A percentile compares a stretch with the other conserved stretches of the same genome.
Conservation (phyloP, 2,888 invertebrate species). For the Papilio demoleus region DNA sequence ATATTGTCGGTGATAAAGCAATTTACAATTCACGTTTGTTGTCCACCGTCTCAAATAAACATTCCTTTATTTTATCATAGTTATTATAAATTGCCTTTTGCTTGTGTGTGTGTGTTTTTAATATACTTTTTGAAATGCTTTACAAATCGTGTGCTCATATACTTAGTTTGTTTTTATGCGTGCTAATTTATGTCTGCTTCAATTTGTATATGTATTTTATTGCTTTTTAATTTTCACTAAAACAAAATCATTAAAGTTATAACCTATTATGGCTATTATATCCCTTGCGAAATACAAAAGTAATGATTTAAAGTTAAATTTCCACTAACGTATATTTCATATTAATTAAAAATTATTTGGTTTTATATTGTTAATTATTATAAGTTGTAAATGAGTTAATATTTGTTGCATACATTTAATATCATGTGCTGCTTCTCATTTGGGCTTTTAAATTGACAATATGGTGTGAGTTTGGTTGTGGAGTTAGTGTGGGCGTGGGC, state of each 20-base stretch:
- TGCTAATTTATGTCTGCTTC: background rate
- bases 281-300: background rate
- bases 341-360: background rate
- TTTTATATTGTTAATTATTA: background rate
- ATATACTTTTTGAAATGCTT: background rate
- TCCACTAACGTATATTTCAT: background rate
- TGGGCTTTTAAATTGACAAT: conserved; percentile 76
- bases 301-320: background rate
- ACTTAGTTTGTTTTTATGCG: background rate
- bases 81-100: background rate
- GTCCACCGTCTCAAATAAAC: background rate
- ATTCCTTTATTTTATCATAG: conserved; percentile 1
- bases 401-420: background rate
- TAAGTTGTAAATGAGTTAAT: background rate
- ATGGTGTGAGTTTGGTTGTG: conserved; percentile 71
- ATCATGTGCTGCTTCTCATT: conserved; percentile 31
- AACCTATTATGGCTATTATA: background rate
- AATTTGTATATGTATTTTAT: background rate
- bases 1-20: conserved; percentile 73
- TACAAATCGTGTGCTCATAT: background rate
- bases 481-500: conserved; percentile 48
- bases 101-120: background rate
- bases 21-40: conserved; percentile 40
- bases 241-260: background rate
- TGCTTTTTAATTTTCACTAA: background rate